Evolutionary conservation across 1,140 invertebrate species (phyloP), one percentile per base, ranked within the genome.

Genomic region (Eupristina koningsbergeri): DNA sequence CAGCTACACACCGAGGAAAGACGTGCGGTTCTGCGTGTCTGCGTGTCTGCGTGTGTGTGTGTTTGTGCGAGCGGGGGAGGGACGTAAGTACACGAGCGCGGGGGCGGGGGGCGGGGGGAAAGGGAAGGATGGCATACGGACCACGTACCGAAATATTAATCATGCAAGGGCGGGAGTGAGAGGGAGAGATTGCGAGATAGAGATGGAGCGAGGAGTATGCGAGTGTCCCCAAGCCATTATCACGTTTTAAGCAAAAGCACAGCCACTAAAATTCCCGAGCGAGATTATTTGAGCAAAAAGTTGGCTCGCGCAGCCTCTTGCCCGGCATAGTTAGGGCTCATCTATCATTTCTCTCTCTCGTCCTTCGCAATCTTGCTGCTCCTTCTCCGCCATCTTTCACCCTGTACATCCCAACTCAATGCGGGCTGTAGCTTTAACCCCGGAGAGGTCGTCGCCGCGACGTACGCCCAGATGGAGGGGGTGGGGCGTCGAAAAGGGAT

Each of bases 231-330:
- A 39, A 64, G 77, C 80, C 80, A 85, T 86, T 86, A 85, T 84
- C 85, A 75, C 83, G 69, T 86, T 86, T 86, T 85, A 85, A 86
- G 80, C 85, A 73, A 73, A 78, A 78, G 73, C 82, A 75, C 64
- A 78, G 67, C 82, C 78, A 82, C 85, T 84, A 83, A 86, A 86
- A 86, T 85, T 85, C 83, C 78, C 76, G 47, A 45, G 83, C 83
- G 81, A 86, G 83, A 85, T 86, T 86, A 86, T 86, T 86, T 86
- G 61, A 73, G 80, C 63, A 86, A 86, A 86, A 86, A 86, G 80
- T 75, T 67, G 31, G 26, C 36, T 31, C 76, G n/a, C 76, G 5
- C 29, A 17, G 39, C 77, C 34, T 41, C 77, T 47, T 41, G 31
- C 29, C 15, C 11, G 26, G 77, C 80, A 86, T 82, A 86, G 79